Conservation (phyloP, 1,140 invertebrate species). For the Drosophila bifasciata region DNA sequence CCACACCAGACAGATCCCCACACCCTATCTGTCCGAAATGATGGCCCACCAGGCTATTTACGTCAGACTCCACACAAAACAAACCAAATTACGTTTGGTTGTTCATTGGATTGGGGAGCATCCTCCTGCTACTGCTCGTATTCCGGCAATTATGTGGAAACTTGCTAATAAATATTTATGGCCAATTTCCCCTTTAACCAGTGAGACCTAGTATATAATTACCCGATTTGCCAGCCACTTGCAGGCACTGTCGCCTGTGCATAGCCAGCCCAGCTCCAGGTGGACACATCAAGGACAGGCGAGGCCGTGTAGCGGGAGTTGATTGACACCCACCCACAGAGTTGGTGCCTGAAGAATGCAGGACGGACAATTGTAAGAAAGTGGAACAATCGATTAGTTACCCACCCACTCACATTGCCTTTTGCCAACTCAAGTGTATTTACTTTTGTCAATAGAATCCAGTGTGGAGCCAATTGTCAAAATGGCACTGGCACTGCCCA, state of each 20-base stretch:
- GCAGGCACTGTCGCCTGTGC: too few species aligned
- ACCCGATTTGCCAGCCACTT: slow-evolving; percentile 21
- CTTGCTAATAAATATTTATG: slow-evolving; percentile 53
- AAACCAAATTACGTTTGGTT: neutral
- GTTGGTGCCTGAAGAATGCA: slow-evolving; percentile 25
- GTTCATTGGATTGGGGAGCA: neutral
- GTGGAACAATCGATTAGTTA: slow-evolving; percentile 52
- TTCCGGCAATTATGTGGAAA: slow-evolving; percentile 1
- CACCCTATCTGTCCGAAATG: too few species aligned
- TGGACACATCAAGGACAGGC: slow-evolving; percentile 18
- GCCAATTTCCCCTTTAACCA: slow-evolving; percentile 31
- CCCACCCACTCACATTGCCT: neutral
- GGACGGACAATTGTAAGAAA: slow-evolving; percentile 24
- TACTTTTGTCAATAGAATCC: slow-evolving; percentile 21
- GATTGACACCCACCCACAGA: slow-evolving; percentile 22
- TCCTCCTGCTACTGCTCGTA: neutral
- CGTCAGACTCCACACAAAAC: slow-evolving; percentile 25
- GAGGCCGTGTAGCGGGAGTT: slow-evolving; percentile 10
- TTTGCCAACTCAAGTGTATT: neutral
- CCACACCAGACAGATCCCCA: too few species aligned
- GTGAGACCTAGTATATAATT: slow-evolving; percentile 33
- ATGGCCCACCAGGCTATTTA: slow-evolving; percentile 3
- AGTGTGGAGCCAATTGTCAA: slow-evolving; percentile 15
- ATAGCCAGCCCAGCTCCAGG: slow-evolving; percentile 11
- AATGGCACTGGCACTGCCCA: slow-evolving; percentile 10